These are phyloP conservation scores for Nomada hirtipes DNA, from an alignment of 2,888 invertebrate genomes.

Conservation along the genomic window DNA sequence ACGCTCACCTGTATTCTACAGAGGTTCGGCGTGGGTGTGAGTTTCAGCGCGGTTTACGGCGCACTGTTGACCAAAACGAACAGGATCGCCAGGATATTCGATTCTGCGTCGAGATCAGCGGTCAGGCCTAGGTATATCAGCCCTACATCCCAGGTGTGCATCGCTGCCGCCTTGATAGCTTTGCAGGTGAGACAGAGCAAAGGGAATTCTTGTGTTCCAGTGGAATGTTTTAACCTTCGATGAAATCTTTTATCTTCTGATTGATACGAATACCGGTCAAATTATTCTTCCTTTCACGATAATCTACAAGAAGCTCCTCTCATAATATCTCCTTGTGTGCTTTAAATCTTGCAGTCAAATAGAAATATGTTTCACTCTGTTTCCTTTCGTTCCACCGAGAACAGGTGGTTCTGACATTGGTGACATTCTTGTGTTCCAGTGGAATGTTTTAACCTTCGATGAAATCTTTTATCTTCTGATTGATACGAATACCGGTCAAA, in stretches of 20 bases:
- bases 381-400: constrained; percentile 44
- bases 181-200: constrained; percentile 82
- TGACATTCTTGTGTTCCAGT: constrained; percentile 68
- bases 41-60: constrained; percentile 88
- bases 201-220: neutral
- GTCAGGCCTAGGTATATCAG: constrained; percentile 88
- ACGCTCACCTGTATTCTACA: constrained; percentile 87
- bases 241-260: neutral
- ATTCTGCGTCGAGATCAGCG: constrained; percentile 87
- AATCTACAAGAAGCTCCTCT: too few relatives aligned
- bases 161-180: constrained; percentile 86
- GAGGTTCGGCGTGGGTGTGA: constrained; percentile 88
- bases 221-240: neutral
- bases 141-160: constrained; percentile 88
- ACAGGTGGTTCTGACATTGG: constrained; percentile 86
- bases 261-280: neutral
- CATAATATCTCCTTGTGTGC: too few relatives aligned
- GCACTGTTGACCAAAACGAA: constrained; percentile 89
- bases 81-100: constrained; percentile 88
- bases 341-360: too few relatives aligned
- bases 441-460: neutral
- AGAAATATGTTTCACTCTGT: neutral
- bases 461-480: neutral
- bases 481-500: neutral
- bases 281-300: neutral